Percentiles rank a stretch among this genome's conserved stretches.
Conservation (phyloP, 2,888 invertebrate species). For the Drosophila antonietae region DNA sequence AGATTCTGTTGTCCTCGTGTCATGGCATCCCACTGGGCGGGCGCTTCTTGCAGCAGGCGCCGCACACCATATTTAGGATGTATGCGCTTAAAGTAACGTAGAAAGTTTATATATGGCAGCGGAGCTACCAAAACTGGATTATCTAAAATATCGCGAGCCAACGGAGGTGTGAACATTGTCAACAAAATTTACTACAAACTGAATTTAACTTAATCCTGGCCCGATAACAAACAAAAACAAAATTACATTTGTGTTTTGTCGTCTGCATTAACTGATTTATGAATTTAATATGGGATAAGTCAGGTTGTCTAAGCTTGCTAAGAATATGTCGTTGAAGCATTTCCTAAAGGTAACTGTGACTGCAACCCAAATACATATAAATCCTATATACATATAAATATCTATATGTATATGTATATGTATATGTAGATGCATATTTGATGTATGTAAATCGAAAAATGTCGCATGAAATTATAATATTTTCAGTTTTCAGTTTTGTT, state of each 20-base stretch:
- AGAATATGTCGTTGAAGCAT: neutral
- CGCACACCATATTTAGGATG: conserved; percentile 21
- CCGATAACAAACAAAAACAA: neutral
- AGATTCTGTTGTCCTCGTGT: conserved; percentile 26
- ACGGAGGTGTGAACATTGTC: neutral
- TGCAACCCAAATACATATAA: conserved; percentile 2
- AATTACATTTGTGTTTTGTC: neutral
- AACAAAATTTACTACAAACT: neutral
- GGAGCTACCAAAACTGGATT: conserved; percentile 40
- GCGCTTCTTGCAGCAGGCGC: conserved; percentile 44
- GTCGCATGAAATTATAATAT: conserved; percentile 13
- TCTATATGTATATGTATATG: neutral
- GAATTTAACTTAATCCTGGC: conserved; percentile 2
- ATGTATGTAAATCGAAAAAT: conserved; percentile 14
- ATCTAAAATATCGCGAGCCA: conserved; percentile 26
- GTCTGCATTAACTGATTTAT: neutral
- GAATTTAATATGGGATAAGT: neutral
- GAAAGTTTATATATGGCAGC: conserved; percentile 55
- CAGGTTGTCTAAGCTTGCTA: neutral
- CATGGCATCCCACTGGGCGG: conserved; percentile 41
- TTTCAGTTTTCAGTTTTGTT: conserved; percentile 6
- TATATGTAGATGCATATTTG: neutral
- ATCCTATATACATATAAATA: neutral
- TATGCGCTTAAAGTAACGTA: conserved; percentile 47
- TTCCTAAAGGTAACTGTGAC: neutral